A percentile compares a stretch with the other conserved stretches of the same genome.
phyloP scores from a whole-genome alignment of 2,797 vertebrate species.

The Rhinatrema bivittatum region DNA sequence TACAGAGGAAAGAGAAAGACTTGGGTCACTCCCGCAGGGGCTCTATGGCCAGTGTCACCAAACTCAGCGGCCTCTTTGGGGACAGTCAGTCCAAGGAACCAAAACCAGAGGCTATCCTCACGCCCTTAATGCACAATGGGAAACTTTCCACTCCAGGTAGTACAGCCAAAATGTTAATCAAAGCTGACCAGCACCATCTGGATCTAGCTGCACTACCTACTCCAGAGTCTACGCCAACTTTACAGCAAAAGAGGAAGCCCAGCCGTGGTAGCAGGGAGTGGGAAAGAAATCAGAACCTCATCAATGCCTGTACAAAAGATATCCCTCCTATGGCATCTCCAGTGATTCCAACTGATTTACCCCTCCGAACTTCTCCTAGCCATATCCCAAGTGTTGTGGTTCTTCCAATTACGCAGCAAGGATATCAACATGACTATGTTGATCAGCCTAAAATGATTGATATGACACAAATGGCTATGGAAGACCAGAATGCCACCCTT shows the following conservation, averaged over 20 bases:
- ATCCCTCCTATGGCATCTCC: slow-evolving; percentile 78
- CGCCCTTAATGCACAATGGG: slow-evolving; percentile 92
- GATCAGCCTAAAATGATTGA: slow-evolving; percentile 89
- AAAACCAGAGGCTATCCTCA: slow-evolving; percentile 86
- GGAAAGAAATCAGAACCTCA: slow-evolving; percentile 96
- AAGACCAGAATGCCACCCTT: slow-evolving; percentile 86
- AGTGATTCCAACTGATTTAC: slow-evolving; percentile 87
- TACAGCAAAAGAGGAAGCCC: slow-evolving; percentile 88
- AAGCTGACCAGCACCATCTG: slow-evolving; percentile 92
- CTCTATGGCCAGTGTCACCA: slow-evolving; percentile 96
- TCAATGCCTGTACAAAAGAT: slow-evolving; percentile 96
- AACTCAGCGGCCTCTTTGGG: slow-evolving; percentile 86
- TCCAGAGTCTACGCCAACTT: slow-evolving; percentile 89
- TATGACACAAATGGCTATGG: slow-evolving; percentile 62
- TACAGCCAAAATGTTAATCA: slow-evolving; percentile 84
- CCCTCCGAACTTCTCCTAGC: slow-evolving; percentile 84
- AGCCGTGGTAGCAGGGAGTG: slow-evolving; percentile 88
- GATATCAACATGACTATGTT: slow-evolving; percentile 92
- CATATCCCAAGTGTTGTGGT: slow-evolving; percentile 95
- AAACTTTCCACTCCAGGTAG: slow-evolving; percentile 71
- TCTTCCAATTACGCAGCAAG: slow-evolving; percentile 83
- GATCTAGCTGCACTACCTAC: slow-evolving; percentile 89
- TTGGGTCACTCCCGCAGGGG: slow-evolving; percentile 73
- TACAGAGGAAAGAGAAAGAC: slow-evolving; percentile 76
- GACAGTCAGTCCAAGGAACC: slow-evolving; percentile 90